Conservation (phyloP, 2,888 invertebrate genomes). For the Lycocerus yunnanus region DNA sequence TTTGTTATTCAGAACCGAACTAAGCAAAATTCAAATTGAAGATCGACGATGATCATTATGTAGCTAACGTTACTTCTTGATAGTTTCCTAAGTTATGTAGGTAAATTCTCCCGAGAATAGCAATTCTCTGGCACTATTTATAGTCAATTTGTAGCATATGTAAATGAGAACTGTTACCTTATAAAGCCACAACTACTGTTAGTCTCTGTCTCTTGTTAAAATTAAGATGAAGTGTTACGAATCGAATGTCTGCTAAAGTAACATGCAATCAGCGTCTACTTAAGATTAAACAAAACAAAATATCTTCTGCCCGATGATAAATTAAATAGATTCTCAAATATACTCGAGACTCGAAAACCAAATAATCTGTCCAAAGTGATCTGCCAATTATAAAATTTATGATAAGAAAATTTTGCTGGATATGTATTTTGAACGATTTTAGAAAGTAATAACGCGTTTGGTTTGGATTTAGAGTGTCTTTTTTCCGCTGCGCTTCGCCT, state of each 20-base stretch:
- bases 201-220: constrained; percentile 16
- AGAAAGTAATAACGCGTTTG: too few species aligned
- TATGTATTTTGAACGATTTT: too few species aligned
- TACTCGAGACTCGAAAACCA: background rate
- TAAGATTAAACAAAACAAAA: background rate
- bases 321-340: background rate
- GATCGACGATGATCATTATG: background rate
- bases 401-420: too few species aligned
- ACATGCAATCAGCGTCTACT: background rate
- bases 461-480: too few species aligned
- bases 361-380: background rate
- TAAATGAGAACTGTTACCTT: constrained; percentile 16
- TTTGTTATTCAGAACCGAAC: background rate
- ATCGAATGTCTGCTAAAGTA: constrained; percentile 1
- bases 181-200: constrained; percentile 10
- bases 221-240: constrained; percentile 20
- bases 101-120: constrained; percentile 4
- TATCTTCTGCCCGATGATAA: too few species aligned
- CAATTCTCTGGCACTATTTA: constrained; percentile 13
- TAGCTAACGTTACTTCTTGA: background rate
- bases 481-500: too few species aligned
- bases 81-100: background rate
- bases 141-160: constrained; percentile 21
- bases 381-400: too few species aligned
- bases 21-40: background rate